Conservation (phyloP, 2,888 invertebrate species). For the Hybos culiciformis region DNA sequence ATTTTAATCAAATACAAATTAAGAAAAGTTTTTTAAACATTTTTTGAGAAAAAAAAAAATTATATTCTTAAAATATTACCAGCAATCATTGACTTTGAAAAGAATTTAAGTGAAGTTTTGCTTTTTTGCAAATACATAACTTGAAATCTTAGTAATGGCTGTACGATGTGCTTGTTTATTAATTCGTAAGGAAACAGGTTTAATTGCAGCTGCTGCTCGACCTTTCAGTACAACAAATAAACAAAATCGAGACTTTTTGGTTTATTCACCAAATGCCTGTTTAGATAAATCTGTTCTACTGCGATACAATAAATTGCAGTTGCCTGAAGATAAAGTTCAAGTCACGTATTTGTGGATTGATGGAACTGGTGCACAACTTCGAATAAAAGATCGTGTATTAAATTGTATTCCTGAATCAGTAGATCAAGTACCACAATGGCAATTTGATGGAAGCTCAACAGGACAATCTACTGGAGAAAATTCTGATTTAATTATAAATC, state of each 20-base stretch:
- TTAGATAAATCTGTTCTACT: constrained; percentile 58
- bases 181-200: constrained; percentile 22
- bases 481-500: constrained; percentile 61
- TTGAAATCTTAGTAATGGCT: too few species aligned
- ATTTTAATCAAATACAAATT: too few species aligned
- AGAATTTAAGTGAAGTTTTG: too few species aligned
- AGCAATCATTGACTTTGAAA: too few species aligned
- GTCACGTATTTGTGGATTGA: constrained; percentile 66
- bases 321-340: constrained; percentile 42
- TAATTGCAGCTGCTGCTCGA: constrained; percentile 5
- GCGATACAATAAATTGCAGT: constrained; percentile 53
- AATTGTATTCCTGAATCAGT: constrained; percentile 47
- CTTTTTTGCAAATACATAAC: too few species aligned
- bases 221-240: constrained; percentile 15
- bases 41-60: too few species aligned
- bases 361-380: constrained; percentile 52
- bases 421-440: constrained; percentile 58
- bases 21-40: too few species aligned
- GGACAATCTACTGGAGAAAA: constrained; percentile 49
- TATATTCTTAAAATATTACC: too few species aligned
- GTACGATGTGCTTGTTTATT: constrained; percentile 31
- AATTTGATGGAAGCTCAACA: constrained; percentile 61
- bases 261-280: constrained; percentile 64
- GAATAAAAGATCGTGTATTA: constrained; percentile 56
- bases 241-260: constrained; percentile 15